Evolutionary conservation across 2,888 invertebrate genomes (phyloP), one percentile per base, ranked within the genome.

Genomic region (Eristalis tenax): DNA sequence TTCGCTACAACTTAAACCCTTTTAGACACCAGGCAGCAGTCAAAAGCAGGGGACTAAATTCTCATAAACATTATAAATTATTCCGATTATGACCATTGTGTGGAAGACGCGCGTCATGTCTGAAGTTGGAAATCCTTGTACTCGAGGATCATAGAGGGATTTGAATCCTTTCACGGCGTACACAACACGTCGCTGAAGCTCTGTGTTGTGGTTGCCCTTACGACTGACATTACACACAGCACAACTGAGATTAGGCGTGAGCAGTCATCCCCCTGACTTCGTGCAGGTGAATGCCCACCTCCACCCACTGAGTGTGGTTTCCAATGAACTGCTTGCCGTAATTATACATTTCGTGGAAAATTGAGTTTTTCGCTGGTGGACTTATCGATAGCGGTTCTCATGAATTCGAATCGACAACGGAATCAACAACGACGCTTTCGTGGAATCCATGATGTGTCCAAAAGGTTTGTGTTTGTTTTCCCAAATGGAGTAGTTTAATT

Each of bases 41-140:
- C 61, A 68, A 68, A 32, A n/a, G n/a, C n/a, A 43, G 15, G 43
- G 15, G 43, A 18, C 40, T 13, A 26, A 13, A 71, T 69, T 66
- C 69, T 57, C 73, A 76, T 80, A 69, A 80, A 76, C 78, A 61
- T 82, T 77, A 78, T 86, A 82, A 86, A 78, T 82, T 74, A 78
- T 70, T 69, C 63, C 65, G 64, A 76, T 76, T 64, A 82, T 86
- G 74, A 66, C 69, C 76, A 81, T 56, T 71, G 66, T 68, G 85
- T 32, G 50, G 68, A 56, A 43, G 32, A 28, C 57, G 32, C 64
- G 23, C 74, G 85, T 81, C 50, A 18, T 50, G 50, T 50, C 50
- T 50, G 8, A 50, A 50, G 50, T 18, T 50, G 50, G 50, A 50
- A 50, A 18, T 50, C 50, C 18, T 50, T 50, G 50, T 50, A 50